Conservation (phyloP, 2,888 invertebrate species). For the Therioaphis trifolii region DNA sequence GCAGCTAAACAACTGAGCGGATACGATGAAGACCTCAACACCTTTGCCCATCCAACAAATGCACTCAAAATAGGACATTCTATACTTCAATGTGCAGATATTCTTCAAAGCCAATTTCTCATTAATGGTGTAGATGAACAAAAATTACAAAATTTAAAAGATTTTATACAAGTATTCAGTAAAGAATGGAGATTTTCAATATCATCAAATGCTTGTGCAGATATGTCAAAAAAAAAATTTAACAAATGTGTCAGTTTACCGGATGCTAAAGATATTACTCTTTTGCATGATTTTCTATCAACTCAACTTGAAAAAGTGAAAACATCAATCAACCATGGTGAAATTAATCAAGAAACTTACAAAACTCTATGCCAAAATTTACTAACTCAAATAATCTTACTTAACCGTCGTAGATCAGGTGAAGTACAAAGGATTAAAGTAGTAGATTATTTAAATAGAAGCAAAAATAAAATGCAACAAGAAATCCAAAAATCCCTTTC, state of each 20-base stretch:
- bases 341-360: too few species aligned
- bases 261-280: neutral
- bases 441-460: too few species aligned
- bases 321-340: too few species aligned
- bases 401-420: too few species aligned
- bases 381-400: too few species aligned
- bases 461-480: too few species aligned
- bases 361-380: too few species aligned
- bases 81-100: neutral
- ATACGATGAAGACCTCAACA: neutral
- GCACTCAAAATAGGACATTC: neutral
- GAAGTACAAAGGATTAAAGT: too few species aligned
- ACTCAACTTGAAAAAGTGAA: neutral
- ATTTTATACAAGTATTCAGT: neutral
- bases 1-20: neutral
- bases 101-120: neutral
- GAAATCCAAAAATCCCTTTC: too few species aligned
- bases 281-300: neutral
- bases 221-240: constrained; percentile 3
- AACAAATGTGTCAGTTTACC: neutral
- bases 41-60: neutral
- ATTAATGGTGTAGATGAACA: neutral
- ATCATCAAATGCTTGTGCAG: neutral
- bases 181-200: neutral
- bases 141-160: neutral